phyloP scores from a whole-genome alignment of 2,888 invertebrate species.

The Steinernema scapterisci region DNA sequence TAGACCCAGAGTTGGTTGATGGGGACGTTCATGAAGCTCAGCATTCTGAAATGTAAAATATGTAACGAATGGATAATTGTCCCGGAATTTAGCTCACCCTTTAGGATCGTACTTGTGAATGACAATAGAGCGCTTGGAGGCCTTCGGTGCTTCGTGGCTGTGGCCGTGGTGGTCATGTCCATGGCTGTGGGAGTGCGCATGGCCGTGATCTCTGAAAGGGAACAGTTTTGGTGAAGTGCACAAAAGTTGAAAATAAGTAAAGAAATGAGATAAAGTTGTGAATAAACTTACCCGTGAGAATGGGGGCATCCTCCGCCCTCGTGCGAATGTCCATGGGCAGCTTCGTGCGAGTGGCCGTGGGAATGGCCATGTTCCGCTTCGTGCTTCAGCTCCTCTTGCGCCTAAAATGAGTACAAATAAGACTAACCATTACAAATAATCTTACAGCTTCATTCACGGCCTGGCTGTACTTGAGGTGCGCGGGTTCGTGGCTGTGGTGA shows the following conservation, averaged over 20 bases:
- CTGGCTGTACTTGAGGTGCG: conserved; percentile 61
- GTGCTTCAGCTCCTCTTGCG: conserved; percentile 38
- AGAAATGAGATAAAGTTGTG: no score
- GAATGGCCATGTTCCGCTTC: conserved; percentile 37
- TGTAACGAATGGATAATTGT: no score
- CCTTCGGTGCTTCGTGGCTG: conserved; percentile 28
- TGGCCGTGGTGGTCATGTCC: conserved; percentile 39
- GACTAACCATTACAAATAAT: no score
- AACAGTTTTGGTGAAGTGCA: no score
- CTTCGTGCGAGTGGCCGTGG: no score
- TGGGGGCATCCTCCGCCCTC: conserved; percentile 45
- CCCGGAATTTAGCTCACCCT: conserved; percentile 36
- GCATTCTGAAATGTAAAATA: conserved; percentile 44
- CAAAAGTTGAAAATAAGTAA: neutral
- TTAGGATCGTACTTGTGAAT: conserved; percentile 38
- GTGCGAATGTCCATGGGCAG: conserved; percentile 51
- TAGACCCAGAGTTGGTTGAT: conserved; percentile 63
- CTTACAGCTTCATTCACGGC: conserved; percentile 61
- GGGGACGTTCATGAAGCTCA: conserved; percentile 62
- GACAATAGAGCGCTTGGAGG: conserved; percentile 18
- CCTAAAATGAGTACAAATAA: no score
- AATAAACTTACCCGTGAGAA: conserved; percentile 17
- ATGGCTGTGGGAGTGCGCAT: conserved; percentile 36
- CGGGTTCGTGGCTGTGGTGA: conserved; percentile 53
- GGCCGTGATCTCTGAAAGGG: neutral